Evolutionary conservation across 2,888 invertebrate genomes (phyloP).

Genomic region (Xylota segnis): DNA sequence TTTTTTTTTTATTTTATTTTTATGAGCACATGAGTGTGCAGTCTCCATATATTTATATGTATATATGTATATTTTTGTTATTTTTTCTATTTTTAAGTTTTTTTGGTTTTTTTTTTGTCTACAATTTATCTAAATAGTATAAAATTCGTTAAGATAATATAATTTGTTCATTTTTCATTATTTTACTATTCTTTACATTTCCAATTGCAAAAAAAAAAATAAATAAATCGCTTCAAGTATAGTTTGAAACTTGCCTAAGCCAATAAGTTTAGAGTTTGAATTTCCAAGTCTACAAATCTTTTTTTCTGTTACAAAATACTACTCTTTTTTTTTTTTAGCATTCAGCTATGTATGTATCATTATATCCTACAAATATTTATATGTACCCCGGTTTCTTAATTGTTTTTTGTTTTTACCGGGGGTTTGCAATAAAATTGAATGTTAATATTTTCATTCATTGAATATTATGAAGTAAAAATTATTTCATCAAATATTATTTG

Average conservation of each 20-base stretch:
- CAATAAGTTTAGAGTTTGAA: constrained; percentile 35
- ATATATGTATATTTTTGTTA: not conserved
- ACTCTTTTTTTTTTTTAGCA: constrained; percentile 33
- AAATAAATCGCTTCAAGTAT: constrained; percentile 30
- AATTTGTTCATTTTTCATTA: constrained; percentile 32
- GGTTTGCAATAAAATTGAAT: constrained; percentile 54
- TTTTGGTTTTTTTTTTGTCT: too few relatives aligned
- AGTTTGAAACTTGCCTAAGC: constrained; percentile 51
- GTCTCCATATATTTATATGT: constrained; percentile 19
- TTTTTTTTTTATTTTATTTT: constrained; percentile 3
- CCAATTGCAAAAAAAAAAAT: constrained; percentile 26
- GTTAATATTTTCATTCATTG: constrained; percentile 41
- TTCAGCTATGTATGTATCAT: constrained; percentile 22
- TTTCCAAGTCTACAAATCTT: constrained; percentile 48
- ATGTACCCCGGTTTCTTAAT: not conserved
- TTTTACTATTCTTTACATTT: constrained; percentile 49
- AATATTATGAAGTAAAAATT: constrained; percentile 38
- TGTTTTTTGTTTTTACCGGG: constrained; percentile 3
- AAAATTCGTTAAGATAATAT: constrained; percentile 71
- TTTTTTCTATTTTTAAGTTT: constrained; percentile 33
- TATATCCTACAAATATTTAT: constrained; percentile 50
- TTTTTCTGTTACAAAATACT: constrained; percentile 48
- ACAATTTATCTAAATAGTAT: constrained; percentile 69
- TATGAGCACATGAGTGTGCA: constrained; percentile 48
- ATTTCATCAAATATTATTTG: constrained; percentile 37